Evolutionary conservation across 1,140 invertebrate species (phyloP), one percentile per base, ranked within the genome.

Genomic region (Andrena cerasifolii): DNA sequence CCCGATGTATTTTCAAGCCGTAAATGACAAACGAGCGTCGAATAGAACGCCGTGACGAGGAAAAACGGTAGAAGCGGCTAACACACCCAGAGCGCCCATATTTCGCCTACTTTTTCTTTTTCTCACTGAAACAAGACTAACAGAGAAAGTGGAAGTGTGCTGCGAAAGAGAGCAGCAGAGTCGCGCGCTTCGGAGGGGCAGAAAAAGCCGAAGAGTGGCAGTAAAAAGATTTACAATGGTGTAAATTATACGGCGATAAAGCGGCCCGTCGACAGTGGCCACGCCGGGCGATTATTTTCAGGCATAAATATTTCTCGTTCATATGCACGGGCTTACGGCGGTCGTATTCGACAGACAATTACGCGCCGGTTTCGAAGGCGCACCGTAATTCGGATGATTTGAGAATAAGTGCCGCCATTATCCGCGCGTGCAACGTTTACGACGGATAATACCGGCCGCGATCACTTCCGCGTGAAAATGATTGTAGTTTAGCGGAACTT

Each of bases 221-320:
- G 54, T 83, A 77, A 80, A 83, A 80, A 80, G 72, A 83, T 84
- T 84, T 84, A 84, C 66, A 73, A 56, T 47, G 67, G 54, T 68
- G 78, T 83, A 83, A 84, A 83, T 40, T n/a, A n/a, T n/a, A 51
- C 66, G 54, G 45, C 70, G 76, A 83, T 84, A 80, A 84, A 80
- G 49, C 63, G 47, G 10, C 33, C 24, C n/a, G 28, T 43, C 59
- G 5, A 26, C 21, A 21, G 16, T 3, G 36, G 16, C 12, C 43
- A 33, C 10, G 36, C 0, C 7, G 68, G 2, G 28, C 54, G 59
- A 61, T 82, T 78, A 75, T 79, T 79, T 78, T 59, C 61, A 56
- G 58, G 65, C 47, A 54, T 40, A 56, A 83, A 84, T 80, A 83
- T 83, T 74, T 70, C 31, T 61, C 51, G 43, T 14, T 47, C 67